Evolutionary conservation across 2,888 invertebrate genomes (phyloP), one percentile per base, ranked within the genome.

Genomic region (Eristalinus aeneus): DNA sequence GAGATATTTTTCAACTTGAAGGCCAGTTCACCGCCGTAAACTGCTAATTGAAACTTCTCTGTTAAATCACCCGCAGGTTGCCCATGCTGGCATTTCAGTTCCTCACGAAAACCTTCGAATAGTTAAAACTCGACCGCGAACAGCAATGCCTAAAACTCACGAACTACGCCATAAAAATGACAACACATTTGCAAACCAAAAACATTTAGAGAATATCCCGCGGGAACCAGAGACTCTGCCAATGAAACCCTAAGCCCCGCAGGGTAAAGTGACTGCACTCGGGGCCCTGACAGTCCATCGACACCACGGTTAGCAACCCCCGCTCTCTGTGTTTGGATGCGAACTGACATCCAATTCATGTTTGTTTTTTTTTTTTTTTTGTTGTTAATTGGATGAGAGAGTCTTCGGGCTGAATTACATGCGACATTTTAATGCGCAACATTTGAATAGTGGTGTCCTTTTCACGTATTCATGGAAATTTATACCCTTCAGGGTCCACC

Each of bases 371-470:
- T 27, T n/a, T 54, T 74, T 69, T 73, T 80, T 76, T 65, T 82
- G 77, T 39, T 67, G 69, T 78, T 86, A 86, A 86, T 86, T 86
- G 86, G 86, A 86, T 77, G 82, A 86, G 77, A 67, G 77, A 22
- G 23, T 82, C 86, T 86, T 81, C 73, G 63, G 77, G 86, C 82
- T 81, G 77, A 82, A 86, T 82, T 82, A 86, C 86, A 82, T 86
- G 86, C 86, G 86, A 86, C 86, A 86, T 82, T 86, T 86, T 86
- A 86, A 86, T 86, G 86, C 86, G 86, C 82, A 82, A 82, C 77
- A 86, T 86, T 86, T 86, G 82, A 86, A 86, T 86, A 77, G 82
- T 82, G 81, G 82, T 86, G 86, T 86, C 86, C 86, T 86, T 86
- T 86, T 82, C 73, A 82, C 74, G 86, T 86, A 86, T 86, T 86